Conservation (phyloP, 1,140 invertebrate genomes). For the Pinna nobilis region DNA sequence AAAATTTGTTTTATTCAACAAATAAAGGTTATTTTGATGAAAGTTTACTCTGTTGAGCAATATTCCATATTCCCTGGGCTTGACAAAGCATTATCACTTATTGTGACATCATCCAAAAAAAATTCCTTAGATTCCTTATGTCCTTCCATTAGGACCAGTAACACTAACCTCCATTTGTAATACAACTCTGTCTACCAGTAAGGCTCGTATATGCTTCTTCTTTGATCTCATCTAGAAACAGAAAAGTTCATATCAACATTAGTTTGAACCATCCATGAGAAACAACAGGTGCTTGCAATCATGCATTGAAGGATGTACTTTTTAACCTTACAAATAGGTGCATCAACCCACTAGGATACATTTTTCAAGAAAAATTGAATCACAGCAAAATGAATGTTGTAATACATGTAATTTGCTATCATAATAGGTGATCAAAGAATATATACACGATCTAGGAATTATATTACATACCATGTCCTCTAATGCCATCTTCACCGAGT, state of each 20-base stretch:
- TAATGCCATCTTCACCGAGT: constrained; percentile 78
- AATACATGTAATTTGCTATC: not conserved
- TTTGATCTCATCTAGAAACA: constrained; percentile 74
- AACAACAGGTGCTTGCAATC: no score
- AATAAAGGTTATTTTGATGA: no score
- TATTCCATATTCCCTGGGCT: no score
- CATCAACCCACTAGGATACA: no score
- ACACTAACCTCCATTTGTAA: constrained; percentile 82
- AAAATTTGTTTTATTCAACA: no score
- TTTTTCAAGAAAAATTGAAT: no score
- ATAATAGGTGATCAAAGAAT: not conserved
- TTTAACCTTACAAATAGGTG: no score
- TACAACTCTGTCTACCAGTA: constrained; percentile 80
- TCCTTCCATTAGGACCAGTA: not conserved
- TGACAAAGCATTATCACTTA: no score
- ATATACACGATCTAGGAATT: not conserved
- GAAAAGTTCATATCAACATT: constrained; percentile 5
- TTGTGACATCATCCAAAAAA: no score
- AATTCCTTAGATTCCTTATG: no score
- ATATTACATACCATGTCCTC: constrained; percentile 77
- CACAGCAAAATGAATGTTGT: not conserved
- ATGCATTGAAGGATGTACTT: no score
- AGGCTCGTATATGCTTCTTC: constrained; percentile 80
- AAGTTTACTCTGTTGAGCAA: no score
- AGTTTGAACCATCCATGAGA: not conserved